Percentiles rank a stretch among this genome's conserved stretches.
Conservation (phyloP, 2,113 vertebrate genomes). For the Phrynosoma platyrhinos region DNA sequence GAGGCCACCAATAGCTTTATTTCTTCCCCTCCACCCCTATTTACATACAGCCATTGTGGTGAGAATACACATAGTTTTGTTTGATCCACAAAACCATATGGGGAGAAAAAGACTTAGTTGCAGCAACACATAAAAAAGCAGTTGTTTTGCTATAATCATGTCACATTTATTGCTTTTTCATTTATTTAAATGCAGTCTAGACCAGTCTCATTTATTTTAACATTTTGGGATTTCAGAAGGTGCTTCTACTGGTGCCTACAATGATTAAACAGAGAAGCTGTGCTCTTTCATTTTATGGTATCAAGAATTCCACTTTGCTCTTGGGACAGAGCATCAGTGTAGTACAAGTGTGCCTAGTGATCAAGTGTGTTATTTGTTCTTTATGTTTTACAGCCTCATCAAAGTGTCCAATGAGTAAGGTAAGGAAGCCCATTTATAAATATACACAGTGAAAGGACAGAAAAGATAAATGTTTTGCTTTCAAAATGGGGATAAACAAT, state of each 20-base stretch:
- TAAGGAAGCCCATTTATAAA: background rate
- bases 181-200: background rate
- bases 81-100: constrained; percentile 26
- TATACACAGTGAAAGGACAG: background rate
- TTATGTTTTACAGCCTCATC: background rate
- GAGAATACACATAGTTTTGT: constrained; percentile 1
- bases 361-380: background rate
- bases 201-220: background rate
- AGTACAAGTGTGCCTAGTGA: background rate
- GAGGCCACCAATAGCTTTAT: background rate
- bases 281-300: background rate
- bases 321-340: background rate
- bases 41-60: constrained; percentile 6
- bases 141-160: background rate
- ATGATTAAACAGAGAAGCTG: background rate
- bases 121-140: background rate
- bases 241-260: background rate
- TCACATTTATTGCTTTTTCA: background rate
- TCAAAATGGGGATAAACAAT: background rate
- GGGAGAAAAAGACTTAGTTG: background rate
- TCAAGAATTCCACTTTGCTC: background rate
- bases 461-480: background rate
- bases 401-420: background rate
- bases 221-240: background rate
- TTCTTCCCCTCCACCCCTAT: background rate